A percentile compares a stretch with the other conserved stretches of the same genome.
Conservation (phyloP, 2,888 invertebrate genomes). For the Iphiclides podalirius region DNA sequence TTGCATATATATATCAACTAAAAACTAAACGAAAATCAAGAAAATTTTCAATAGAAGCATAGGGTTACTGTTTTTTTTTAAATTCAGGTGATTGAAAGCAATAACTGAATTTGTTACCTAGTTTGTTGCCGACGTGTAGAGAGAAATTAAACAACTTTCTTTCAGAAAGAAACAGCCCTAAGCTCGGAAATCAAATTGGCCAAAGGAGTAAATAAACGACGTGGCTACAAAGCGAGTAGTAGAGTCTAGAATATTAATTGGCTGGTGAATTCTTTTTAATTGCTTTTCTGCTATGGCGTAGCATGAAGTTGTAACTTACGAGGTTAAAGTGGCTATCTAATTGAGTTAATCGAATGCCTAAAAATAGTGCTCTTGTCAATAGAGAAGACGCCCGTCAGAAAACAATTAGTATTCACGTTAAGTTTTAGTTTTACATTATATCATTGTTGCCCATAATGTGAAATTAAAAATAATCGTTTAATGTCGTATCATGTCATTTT, state of each 20-base stretch:
- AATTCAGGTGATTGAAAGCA: too few species aligned
- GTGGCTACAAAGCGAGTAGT: constrained; percentile 14
- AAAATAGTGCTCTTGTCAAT: neutral
- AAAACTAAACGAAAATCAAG: too few species aligned
- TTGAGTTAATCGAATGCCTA: constrained; percentile 3
- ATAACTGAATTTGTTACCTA: neutral
- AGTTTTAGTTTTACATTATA: too few species aligned
- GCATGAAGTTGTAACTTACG: constrained; percentile 10
- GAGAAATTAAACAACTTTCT: constrained; percentile 5
- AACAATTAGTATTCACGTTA: too few species aligned
- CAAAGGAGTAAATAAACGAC: constrained; percentile 13
- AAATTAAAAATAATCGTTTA: too few species aligned
- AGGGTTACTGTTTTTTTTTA: too few species aligned
- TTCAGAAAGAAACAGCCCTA: constrained; percentile 7
- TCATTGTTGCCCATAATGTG: too few species aligned
- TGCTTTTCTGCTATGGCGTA: constrained; percentile 12
- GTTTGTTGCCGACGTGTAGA: neutral
- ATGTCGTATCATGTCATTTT: too few species aligned
- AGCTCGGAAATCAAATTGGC: constrained; percentile 13
- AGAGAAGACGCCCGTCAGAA: too few species aligned
- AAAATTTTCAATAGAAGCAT: too few species aligned
- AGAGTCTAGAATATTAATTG: constrained; percentile 19
- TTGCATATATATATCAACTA: too few species aligned
- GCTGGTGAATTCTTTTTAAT: constrained; percentile 16
- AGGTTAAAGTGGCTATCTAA: constrained; percentile 4